Base-by-base conservation (phyloP, 2,888 invertebrate species). In the Caenorhabditis plicata region DNA sequence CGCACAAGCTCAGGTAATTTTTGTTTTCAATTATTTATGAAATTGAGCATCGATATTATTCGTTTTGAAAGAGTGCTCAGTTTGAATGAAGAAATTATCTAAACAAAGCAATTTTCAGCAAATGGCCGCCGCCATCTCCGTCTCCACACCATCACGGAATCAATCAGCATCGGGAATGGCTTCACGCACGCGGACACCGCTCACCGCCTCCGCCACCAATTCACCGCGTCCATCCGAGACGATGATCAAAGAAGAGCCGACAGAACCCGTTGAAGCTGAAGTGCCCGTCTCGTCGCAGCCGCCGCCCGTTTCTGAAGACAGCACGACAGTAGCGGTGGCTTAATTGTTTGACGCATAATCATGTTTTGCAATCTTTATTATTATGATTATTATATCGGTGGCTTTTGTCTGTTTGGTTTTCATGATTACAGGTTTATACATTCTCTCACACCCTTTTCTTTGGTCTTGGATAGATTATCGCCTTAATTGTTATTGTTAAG, bases 141-240 rank as follows among this genome's bases (percentile, higher is more conserved):
- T 64, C 15, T 64, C 64, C 0, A 68, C 68, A 1, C 68, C 68
- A 8, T 64, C 64, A 3, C 33, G 68, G 15, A 64, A 64, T 33
- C 64, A 45, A 13, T 64, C 61, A n/a, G 48, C 57, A 4, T 56
- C 55, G 5, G 68, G 68, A 29, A 52, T 49, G 13, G 55, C 57
- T 2, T 62, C 62, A 0, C 51, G 68, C 23, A 58, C 62, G 13
- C 35, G 68, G 19, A 68, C 68, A 0, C 68, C 68, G 0, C 53
- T 62, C 23, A 64, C 64, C 1, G 54, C 53, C 1, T 61, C 61
- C 13, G 55, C 61, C 11, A 61, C 61, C 8, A 67, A 64, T 31
- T 68, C 68, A 1, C 68, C 68, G 4, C 45, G 68, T 4, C 54
- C 60, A 9, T 22, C 53, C 4, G 42, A 46, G 32, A 19, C 38